These are phyloP conservation scores for Papilio elwesi DNA, from an alignment of 2,888 invertebrate species.

Conservation along the genomic window DNA sequence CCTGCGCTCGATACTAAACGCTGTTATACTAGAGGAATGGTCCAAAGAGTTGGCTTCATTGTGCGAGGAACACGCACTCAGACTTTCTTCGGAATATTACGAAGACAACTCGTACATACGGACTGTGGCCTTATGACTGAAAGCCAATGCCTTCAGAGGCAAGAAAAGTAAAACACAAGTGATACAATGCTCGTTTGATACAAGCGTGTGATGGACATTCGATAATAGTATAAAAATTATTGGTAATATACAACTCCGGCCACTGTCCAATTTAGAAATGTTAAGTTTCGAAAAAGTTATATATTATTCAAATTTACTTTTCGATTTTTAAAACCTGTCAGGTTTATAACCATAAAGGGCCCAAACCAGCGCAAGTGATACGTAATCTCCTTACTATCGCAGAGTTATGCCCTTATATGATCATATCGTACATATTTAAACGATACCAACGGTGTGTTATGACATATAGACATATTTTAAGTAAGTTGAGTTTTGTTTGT, in stretches of 20 bases:
- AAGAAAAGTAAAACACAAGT: slow-evolving; percentile 44
- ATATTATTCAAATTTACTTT: too few species aligned
- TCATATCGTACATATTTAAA: too few species aligned
- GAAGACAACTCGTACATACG: slow-evolving; percentile 71
- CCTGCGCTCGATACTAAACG: slow-evolving; percentile 79
- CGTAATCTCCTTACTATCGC: too few species aligned
- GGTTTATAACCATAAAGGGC: too few species aligned
- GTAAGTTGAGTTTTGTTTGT: too few species aligned
- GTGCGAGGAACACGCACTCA: slow-evolving; percentile 95
- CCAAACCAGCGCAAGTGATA: too few species aligned
- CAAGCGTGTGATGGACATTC: slow-evolving; percentile 44
- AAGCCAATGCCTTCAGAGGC: slow-evolving; percentile 58
- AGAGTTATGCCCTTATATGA: too few species aligned
- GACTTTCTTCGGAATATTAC: slow-evolving; percentile 63
- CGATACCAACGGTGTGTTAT: too few species aligned
- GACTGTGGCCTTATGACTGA: slow-evolving; percentile 78
- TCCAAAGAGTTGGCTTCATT: slow-evolving; percentile 97
- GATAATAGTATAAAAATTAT: not conserved
- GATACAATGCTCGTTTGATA: slow-evolving; percentile 39
- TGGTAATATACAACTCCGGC: slow-evolving; percentile 27
- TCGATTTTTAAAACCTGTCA: too few species aligned
- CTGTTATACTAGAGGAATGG: slow-evolving; percentile 97
- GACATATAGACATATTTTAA: too few species aligned
- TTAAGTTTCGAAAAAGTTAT: too few species aligned
- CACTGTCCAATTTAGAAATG: not conserved